Conservation (phyloP, 2,888 invertebrate species). For the Achlya flavicornis region DNA sequence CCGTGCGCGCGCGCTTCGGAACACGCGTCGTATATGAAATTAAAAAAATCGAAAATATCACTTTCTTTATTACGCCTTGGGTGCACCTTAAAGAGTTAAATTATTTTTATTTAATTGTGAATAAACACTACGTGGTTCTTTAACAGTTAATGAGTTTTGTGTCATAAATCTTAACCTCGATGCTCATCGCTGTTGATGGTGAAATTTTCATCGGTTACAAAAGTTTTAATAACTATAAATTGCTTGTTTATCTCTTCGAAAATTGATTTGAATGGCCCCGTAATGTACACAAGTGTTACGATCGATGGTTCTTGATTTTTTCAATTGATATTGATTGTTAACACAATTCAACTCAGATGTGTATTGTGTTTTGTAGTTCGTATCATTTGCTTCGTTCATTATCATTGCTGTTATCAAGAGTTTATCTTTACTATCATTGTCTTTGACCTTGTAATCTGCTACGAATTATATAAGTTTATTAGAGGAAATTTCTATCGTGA, state of each 20-base stretch:
- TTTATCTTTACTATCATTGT: slow-evolving; percentile 55
- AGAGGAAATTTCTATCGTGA: slow-evolving; percentile 21
- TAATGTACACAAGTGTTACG: slow-evolving; percentile 42
- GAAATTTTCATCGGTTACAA: neutral
- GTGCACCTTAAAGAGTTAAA: neutral
- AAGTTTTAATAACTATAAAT: slow-evolving; percentile 1
- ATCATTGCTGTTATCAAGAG: slow-evolving; percentile 41
- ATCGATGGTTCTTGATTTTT: slow-evolving; percentile 26
- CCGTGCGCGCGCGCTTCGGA: slow-evolving; percentile 61
- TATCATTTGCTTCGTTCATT: slow-evolving; percentile 42
- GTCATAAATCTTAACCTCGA: neutral
- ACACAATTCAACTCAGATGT: slow-evolving; percentile 35
- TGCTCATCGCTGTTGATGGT: neutral
- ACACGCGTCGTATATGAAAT: slow-evolving; percentile 20
- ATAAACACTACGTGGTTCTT: neutral
- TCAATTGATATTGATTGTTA: slow-evolving; percentile 43
- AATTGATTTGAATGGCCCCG: slow-evolving; percentile 22
- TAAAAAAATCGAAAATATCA: slow-evolving; percentile 19
- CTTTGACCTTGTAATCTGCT: slow-evolving; percentile 54
- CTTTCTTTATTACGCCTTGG: slow-evolving; percentile 30
- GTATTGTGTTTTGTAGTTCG: slow-evolving; percentile 43
- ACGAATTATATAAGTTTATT: slow-evolving; percentile 29
- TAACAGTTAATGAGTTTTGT: neutral
- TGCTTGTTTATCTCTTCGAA: slow-evolving; percentile 20
- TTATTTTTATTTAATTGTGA: slow-evolving; percentile 6